These are phyloP conservation scores for Pseudochirops cupreus DNA, from an alignment of 2,797 vertebrate genomes.

Conservation along the genomic window DNA sequence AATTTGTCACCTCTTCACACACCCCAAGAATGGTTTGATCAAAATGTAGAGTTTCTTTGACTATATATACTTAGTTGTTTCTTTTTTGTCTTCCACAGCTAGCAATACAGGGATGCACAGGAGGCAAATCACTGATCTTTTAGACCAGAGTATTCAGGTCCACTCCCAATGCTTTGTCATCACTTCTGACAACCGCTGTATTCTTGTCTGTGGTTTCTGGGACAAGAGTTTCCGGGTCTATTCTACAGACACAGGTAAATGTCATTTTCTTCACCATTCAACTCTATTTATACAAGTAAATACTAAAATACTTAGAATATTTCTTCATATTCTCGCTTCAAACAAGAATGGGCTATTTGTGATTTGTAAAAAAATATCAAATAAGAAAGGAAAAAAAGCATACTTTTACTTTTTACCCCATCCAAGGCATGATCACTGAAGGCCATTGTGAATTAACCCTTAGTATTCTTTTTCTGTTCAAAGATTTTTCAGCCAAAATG, in stretches of 20 bases:
- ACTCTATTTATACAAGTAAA: background rate
- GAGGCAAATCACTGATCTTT: slow-evolving; percentile 96
- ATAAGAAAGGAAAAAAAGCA: slow-evolving; percentile 9
- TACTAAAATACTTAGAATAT: background rate
- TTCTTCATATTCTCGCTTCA: slow-evolving; percentile 29
- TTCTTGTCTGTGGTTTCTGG: slow-evolving; percentile 99
- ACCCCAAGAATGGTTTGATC: background rate
- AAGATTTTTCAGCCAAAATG: slow-evolving; percentile 33
- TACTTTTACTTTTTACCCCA: background rate
- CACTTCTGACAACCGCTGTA: slow-evolving; percentile 96
- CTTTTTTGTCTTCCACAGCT: slow-evolving; percentile 83
- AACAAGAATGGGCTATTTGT: background rate
- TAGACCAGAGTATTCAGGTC: slow-evolving; percentile 98
- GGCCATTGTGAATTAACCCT: slow-evolving; percentile 4
- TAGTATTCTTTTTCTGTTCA: slow-evolving; percentile 16
- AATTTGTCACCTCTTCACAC: background rate
- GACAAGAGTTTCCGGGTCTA: slow-evolving; percentile 99
- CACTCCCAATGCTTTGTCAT: slow-evolving; percentile 97
- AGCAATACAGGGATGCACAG: slow-evolving; percentile 93
- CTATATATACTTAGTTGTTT: slow-evolving; percentile 42
- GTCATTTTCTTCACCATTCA: slow-evolving; percentile 23
- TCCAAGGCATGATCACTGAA: slow-evolving; percentile 16
- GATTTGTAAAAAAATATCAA: slow-evolving; percentile 28
- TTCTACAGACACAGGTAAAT: slow-evolving; percentile 95
- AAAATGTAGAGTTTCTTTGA: slow-evolving; percentile 51